A percentile compares a stretch with the other conserved stretches of the same genome.
phyloP scores from a whole-genome alignment of 2,888 invertebrate species.

The Eupithecia abbreviata region DNA sequence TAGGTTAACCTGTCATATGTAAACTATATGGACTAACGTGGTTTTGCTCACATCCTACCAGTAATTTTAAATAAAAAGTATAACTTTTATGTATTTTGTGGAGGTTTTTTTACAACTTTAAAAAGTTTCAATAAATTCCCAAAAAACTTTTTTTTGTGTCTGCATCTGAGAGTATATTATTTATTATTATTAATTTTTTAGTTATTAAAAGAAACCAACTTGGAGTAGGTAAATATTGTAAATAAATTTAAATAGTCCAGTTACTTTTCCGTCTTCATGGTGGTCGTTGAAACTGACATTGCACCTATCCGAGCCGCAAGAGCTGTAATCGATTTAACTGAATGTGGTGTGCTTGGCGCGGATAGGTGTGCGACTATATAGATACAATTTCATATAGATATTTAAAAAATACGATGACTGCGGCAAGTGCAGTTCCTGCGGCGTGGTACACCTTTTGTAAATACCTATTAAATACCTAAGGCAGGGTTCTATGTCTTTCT shows the following conservation, averaged over 20 bases:
- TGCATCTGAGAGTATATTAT: neutral
- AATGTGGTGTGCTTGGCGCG: too few relatives aligned
- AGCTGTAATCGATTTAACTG: too few relatives aligned
- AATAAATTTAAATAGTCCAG: neutral
- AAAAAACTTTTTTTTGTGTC: neutral
- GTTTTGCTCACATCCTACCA: neutral
- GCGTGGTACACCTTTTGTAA: neutral
- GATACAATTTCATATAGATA: too few relatives aligned
- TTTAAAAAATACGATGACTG: too few relatives aligned
- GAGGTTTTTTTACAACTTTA: neutral
- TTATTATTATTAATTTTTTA: neutral
- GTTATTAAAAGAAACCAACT: neutral
- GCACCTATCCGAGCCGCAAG: too few relatives aligned
- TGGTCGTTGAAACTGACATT: too few relatives aligned
- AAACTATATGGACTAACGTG: conserved; percentile 6
- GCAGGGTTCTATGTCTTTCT: neutral
- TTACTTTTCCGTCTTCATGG: neutral
- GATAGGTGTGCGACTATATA: too few relatives aligned
- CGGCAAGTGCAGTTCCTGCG: too few relatives aligned
- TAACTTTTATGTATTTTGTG: neutral
- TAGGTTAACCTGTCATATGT: conserved; percentile 47
- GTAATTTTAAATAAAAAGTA: neutral
- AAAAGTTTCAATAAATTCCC: neutral
- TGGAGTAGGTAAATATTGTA: neutral
- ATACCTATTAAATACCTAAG: neutral